These are phyloP conservation scores for Paguma larvata DNA, from an alignment of 2,797 vertebrate species.

Conservation along the genomic window DNA sequence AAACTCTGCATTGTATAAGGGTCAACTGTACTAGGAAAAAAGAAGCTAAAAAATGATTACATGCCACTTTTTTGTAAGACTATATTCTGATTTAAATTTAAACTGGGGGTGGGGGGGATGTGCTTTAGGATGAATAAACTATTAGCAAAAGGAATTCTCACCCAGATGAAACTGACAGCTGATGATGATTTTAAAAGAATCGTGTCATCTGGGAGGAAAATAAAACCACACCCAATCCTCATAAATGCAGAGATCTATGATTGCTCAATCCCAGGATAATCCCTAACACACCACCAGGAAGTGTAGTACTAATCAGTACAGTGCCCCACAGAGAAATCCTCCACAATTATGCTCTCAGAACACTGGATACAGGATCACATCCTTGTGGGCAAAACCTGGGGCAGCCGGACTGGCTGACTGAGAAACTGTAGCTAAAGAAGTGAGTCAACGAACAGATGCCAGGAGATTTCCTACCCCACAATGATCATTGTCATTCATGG, in stretches of 20 bases:
- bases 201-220: conserved; percentile 40
- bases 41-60: conserved; percentile 44
- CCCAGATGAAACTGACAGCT: conserved; percentile 62
- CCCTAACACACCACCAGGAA: conserved; percentile 1
- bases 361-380: not conserved
- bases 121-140: conserved; percentile 59
- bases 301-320: not conserved
- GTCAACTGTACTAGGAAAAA: not conserved
- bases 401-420: not conserved
- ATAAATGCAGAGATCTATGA: conserved; percentile 53
- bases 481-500: conserved; percentile 47
- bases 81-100: conserved; percentile 64
- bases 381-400: not conserved
- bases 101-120: not conserved
- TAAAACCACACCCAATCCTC: conserved; percentile 34
- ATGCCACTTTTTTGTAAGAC: conserved; percentile 57
- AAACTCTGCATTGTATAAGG: not conserved
- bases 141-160: conserved; percentile 64
- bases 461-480: conserved; percentile 10
- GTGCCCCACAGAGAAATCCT: not conserved
- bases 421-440: not conserved
- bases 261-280: conserved; percentile 51
- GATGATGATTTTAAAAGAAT: conserved; percentile 62
- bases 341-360: not conserved
- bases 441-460: conserved; percentile 33